Percentiles rank a stretch among this genome's conserved stretches.
Evolutionary conservation across 2,888 invertebrate species (phyloP).

Genomic region (Cetonia aurata): DNA sequence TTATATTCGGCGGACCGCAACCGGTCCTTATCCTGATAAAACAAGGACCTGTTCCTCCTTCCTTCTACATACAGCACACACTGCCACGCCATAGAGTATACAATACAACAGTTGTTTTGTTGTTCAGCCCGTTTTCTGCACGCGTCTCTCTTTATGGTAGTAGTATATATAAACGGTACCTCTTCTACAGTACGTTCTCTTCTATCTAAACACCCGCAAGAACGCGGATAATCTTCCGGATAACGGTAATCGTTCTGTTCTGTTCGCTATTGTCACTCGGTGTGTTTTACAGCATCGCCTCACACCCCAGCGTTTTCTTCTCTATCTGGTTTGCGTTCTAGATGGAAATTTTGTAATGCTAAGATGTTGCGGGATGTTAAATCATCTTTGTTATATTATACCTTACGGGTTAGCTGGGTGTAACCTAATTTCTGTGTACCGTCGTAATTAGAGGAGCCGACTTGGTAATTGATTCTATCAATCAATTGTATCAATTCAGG

Average conservation of each 20-base stretch:
- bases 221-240: slow-evolving; percentile 59
- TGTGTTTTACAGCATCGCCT: neutral
- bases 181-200: slow-evolving; percentile 8
- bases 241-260: slow-evolving; percentile 58
- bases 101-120: slow-evolving; percentile 54
- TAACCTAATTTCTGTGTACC: too few species aligned
- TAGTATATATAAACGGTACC: slow-evolving; percentile 16
- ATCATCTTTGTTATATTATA: too few species aligned
- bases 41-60: slow-evolving; percentile 58
- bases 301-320: slow-evolving; percentile 24
- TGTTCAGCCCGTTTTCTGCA: slow-evolving; percentile 51
- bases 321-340: slow-evolving; percentile 11
- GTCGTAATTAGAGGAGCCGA: too few species aligned
- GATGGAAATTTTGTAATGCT: neutral
- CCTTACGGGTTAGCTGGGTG: too few species aligned
- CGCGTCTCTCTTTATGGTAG: slow-evolving; percentile 41
- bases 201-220: slow-evolving; percentile 56
- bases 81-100: neutral
- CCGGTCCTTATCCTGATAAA: slow-evolving; percentile 63
- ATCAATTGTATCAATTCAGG: too few species aligned
- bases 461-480: too few species aligned
- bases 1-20: slow-evolving; percentile 68
- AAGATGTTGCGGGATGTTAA: too few species aligned
- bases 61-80: slow-evolving; percentile 13
- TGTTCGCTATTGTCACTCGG: slow-evolving; percentile 55